These are phyloP conservation scores for Brevimyrus niger DNA, from an alignment of 2,113 vertebrate species.

Conservation along the genomic window DNA sequence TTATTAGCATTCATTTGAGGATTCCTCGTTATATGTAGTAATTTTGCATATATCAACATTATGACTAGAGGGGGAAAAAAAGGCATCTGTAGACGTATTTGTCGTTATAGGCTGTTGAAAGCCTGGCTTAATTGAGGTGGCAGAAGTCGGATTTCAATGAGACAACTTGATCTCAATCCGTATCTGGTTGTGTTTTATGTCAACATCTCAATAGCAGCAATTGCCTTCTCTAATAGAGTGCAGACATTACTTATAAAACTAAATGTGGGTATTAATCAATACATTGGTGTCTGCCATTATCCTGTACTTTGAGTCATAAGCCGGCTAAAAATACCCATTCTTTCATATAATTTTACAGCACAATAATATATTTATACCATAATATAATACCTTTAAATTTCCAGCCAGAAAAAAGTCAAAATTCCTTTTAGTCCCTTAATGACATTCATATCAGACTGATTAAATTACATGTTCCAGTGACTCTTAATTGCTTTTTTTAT, in stretches of 20 bases:
- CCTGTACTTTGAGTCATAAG: constrained; percentile 23
- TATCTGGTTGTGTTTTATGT: constrained; percentile 7
- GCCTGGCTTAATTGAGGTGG: constrained; percentile 50
- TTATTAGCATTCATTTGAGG: constrained; percentile 47
- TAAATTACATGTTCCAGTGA: constrained; percentile 82
- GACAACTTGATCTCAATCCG: constrained; percentile 35
- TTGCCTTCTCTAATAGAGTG: not conserved
- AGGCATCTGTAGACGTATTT: constrained; percentile 25
- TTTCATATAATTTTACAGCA: constrained; percentile 25
- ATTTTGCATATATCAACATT: constrained; percentile 53
- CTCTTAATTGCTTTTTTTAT: constrained; percentile 75
- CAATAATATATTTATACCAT: constrained; percentile 24
- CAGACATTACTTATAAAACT: constrained; percentile 9
- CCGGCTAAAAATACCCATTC: constrained; percentile 15
- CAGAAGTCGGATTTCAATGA: constrained; percentile 42
- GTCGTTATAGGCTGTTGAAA: constrained; percentile 52
- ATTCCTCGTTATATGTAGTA: constrained; percentile 52
- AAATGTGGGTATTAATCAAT: constrained; percentile 8
- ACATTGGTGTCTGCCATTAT: constrained; percentile 25
- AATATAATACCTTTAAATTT: constrained; percentile 45
- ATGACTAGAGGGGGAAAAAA: constrained; percentile 44
- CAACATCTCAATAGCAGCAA: constrained; percentile 11
- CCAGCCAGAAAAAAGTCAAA: constrained; percentile 36
- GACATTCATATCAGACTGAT: constrained; percentile 67
- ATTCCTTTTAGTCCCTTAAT: constrained; percentile 63